Conservation (phyloP, 2,888 invertebrate genomes). For the Cremastinae sp. region DNA sequence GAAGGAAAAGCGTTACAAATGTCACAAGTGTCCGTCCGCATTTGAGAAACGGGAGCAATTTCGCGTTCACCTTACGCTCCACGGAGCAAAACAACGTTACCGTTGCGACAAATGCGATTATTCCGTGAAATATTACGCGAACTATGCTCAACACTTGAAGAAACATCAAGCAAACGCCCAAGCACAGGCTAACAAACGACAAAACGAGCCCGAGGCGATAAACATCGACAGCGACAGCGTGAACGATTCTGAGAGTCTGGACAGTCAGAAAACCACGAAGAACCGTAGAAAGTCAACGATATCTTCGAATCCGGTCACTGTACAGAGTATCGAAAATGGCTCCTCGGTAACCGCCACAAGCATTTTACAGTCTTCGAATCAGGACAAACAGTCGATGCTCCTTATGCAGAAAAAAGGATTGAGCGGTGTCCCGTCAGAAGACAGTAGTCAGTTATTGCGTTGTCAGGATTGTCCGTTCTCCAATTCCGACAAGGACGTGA, state of each 20-base stretch:
- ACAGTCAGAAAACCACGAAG: constrained; percentile 15
- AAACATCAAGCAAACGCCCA: constrained; percentile 89
- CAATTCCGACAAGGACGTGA: constrained; percentile 70
- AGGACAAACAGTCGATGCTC: constrained; percentile 74
- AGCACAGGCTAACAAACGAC: constrained; percentile 83
- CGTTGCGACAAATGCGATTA: constrained; percentile 93
- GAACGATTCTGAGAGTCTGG: constrained; percentile 25
- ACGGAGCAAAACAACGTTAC: constrained; percentile 91
- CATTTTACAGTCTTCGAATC: constrained; percentile 71
- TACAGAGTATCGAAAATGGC: constrained; percentile 19
- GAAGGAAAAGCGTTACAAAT: constrained; percentile 90
- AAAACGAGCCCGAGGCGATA: constrained; percentile 75
- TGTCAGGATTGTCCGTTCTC: constrained; percentile 75
- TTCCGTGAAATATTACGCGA: constrained; percentile 92
- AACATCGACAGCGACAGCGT: constrained; percentile 68
- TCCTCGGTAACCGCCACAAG: constrained; percentile 14
- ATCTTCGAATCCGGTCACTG: constrained; percentile 18
- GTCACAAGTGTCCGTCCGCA: constrained; percentile 92
- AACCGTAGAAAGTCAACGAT: constrained; percentile 61
- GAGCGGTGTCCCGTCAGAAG: constrained; percentile 52
- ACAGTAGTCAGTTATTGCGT: constrained; percentile 65
- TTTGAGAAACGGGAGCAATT: constrained; percentile 93
- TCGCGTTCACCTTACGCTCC: constrained; percentile 90
- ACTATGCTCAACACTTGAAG: constrained; percentile 90
- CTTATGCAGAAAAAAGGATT: constrained; percentile 71